Base-by-base conservation (phyloP, 2,113 vertebrate genomes). In the Scomber colias region DNA sequence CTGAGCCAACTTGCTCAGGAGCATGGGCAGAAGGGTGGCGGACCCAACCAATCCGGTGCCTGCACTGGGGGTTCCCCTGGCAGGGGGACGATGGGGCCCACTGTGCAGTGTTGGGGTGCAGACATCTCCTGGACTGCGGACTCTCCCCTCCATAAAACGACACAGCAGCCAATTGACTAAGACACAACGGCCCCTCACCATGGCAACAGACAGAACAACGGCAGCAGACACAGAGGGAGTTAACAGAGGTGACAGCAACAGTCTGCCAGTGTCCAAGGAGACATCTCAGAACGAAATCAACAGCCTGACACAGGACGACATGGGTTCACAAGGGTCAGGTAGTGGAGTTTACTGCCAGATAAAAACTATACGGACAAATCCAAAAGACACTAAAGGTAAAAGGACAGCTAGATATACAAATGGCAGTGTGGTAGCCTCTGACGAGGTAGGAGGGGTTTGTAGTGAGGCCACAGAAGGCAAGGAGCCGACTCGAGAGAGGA, bases 31-130 rank as follows among this genome's bases (percentile, higher is more conserved):
- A 71, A 92, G 94, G 77, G 94, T 92, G 87, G 93, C 93, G 63
- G 93, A 95, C 68, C 88, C 90, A 75, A 92, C 94, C 68, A 94
- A 95, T 94, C 93, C 94, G 0, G 95, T 95, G 91, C 94, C 95
- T 77, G 93, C 93, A 7, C 91, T 96, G 74, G 95, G 94, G 68
- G 82, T 95, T 71, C 93, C 95, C 71, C 83, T 94, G 70, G 90
- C 93, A 3, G 93, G 91, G 69, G 94, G 92, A 60, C 89, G 92
- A 95, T 96, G 95, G 95, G 94, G 94, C 31, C 93, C 93, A 0
- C 84, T 94, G 74, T 95, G 95, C 94, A 95, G 90, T 45, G 91
- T 96, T 17, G 95, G 94, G 27, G 95, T 95, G 79, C 95, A 95
- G 83, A 95, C 95, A 10, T 96, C 95, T 75, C 95, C 95, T 3